Conservation (phyloP, 2,113 vertebrate genomes). For the Elgaria multicarinata region DNA sequence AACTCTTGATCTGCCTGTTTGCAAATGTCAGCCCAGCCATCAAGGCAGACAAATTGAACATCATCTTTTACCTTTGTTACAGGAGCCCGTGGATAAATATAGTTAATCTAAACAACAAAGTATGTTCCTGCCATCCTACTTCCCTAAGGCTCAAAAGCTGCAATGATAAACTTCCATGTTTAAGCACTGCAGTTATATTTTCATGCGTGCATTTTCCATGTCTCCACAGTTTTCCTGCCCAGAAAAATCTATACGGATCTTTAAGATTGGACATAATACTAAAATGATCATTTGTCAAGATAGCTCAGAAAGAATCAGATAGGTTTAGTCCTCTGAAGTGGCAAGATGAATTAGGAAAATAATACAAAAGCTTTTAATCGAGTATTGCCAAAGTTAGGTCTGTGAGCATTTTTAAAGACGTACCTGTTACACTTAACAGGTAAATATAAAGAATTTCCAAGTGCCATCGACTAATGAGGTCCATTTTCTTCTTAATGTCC, state of each 20-base stretch:
- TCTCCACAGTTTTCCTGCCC: neutral
- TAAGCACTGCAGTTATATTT: neutral
- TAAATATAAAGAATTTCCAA: neutral
- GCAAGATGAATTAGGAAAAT: neutral
- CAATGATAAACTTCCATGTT: neutral
- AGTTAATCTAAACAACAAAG: neutral
- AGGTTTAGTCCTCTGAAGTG: neutral
- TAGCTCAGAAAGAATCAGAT: neutral
- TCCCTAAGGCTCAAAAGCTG: neutral
- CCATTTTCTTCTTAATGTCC: no score
- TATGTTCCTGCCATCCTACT: neutral
- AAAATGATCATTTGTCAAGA: conserved; percentile 13
- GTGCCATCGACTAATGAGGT: no score
- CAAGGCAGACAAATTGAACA: neutral
- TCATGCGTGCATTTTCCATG: neutral
- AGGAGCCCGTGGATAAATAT: neutral
- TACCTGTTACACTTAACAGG: neutral
- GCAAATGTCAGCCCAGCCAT: neutral
- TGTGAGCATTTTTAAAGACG: neutral
- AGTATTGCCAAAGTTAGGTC: neutral
- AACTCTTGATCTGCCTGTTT: conserved; percentile 31
- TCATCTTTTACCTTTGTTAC: neutral
- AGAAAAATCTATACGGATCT: neutral
- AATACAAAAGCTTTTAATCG: neutral
- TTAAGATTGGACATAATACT: accelerated